Conservation (phyloP, 2,888 invertebrate genomes). For the Ormyrus thymus region DNA sequence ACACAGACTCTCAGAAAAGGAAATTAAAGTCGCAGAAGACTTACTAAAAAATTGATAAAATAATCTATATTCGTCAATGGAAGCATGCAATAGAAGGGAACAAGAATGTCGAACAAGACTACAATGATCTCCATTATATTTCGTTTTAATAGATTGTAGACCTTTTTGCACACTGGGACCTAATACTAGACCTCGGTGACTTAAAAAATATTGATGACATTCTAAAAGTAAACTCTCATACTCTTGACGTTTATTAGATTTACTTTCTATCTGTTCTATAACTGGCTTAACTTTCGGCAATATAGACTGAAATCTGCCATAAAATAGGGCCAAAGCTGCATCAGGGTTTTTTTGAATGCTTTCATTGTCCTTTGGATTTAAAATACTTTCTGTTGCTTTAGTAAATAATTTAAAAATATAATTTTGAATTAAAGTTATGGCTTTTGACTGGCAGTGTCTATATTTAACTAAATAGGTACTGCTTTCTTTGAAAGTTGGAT, state of each 20-base stretch:
- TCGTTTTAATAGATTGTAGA: slow-evolving; percentile 70
- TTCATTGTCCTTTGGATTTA: slow-evolving; percentile 65
- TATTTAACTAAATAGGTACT: slow-evolving; percentile 88
- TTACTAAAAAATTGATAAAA: slow-evolving; percentile 92
- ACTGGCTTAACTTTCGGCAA: slow-evolving; percentile 89
- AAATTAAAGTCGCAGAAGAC: slow-evolving; percentile 81
- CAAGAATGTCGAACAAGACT: slow-evolving; percentile 90
- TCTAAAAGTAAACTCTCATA: slow-evolving; percentile 86
- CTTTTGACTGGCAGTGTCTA: slow-evolving; percentile 88
- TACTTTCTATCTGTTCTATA: slow-evolving; percentile 87
- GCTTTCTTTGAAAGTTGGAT: slow-evolving; percentile 91
- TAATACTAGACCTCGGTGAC: slow-evolving; percentile 81
- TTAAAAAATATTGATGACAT: slow-evolving; percentile 89
- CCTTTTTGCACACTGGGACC: slow-evolving; percentile 77
- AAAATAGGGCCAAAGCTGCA: slow-evolving; percentile 89
- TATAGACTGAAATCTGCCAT: slow-evolving; percentile 96
- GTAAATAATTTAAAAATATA: slow-evolving; percentile 86
- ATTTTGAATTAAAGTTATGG: slow-evolving; percentile 86
- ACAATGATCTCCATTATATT: slow-evolving; percentile 86
- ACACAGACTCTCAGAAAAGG: slow-evolving; percentile 90
- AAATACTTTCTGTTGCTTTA: slow-evolving; percentile 82
- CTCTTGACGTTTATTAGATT: slow-evolving; percentile 84
- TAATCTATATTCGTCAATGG: slow-evolving; percentile 94
- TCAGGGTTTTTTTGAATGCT: slow-evolving; percentile 75
- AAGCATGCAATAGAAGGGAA: slow-evolving; percentile 93